Evolutionary conservation across 2,113 vertebrate genomes (phyloP).

Genomic region (Dasyprocta punctata): DNA sequence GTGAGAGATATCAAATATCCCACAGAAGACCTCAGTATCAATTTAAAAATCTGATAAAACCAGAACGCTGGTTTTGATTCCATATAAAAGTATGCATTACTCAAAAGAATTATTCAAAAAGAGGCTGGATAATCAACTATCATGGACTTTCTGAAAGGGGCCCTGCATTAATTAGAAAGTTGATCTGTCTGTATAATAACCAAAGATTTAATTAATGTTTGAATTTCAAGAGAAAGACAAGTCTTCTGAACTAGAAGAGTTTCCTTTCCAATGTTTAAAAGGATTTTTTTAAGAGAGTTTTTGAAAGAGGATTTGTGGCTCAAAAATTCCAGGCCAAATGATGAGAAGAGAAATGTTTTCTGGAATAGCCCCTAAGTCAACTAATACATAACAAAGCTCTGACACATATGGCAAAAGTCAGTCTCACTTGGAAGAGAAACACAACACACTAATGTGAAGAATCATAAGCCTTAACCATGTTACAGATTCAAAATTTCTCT

Average conservation of each 20-base stretch:
- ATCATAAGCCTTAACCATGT: slow-evolving; percentile 46
- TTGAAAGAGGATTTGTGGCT: slow-evolving; percentile 13
- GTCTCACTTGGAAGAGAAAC: slow-evolving; percentile 38
- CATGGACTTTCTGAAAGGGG: not conserved
- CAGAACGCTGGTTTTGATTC: not conserved
- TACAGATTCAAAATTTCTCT: slow-evolving; percentile 58
- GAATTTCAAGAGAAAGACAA: not conserved
- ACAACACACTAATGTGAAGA: slow-evolving; percentile 20
- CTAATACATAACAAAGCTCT: slow-evolving; percentile 7
- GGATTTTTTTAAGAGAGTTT: not conserved
- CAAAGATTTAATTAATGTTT: not conserved
- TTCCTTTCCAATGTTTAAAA: not conserved
- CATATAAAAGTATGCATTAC: not conserved
- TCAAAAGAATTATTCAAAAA: not conserved
- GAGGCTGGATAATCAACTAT: not conserved
- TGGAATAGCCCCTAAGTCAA: not conserved
- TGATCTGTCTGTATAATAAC: not conserved
- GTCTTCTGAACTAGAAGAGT: not conserved
- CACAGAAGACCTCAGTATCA: not conserved
- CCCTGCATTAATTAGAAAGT: not conserved
- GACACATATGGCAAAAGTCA: not conserved
- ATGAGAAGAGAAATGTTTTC: not conserved
- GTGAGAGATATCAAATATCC: not conserved
- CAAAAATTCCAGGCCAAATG: not conserved
- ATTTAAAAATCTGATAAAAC: not conserved